Evolutionary conservation across 2,888 invertebrate species (phyloP).

Genomic region (Yponomeuta sedellus): DNA sequence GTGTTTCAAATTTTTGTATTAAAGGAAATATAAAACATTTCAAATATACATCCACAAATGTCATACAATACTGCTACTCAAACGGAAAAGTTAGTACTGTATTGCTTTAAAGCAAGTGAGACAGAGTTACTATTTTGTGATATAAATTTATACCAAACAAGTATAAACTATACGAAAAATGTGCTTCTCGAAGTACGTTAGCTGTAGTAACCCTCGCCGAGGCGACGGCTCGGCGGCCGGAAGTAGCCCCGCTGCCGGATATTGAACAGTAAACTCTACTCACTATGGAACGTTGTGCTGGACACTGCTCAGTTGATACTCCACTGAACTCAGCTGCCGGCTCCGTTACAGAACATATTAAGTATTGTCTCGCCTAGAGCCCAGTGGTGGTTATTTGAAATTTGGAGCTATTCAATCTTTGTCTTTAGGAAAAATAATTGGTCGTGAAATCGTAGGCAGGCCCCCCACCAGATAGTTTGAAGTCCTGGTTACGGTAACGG

Average conservation of each 20-base stretch:
- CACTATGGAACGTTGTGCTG: conserved; percentile 5
- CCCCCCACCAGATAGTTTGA: no score
- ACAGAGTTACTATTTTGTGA: no score
- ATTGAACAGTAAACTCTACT: conserved; percentile 50
- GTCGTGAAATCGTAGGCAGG: no score
- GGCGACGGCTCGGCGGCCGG: conserved; percentile 33
- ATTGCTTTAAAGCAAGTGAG: no score
- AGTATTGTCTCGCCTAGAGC: not conserved
- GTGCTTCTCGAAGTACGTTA: not conserved
- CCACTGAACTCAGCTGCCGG: not conserved
- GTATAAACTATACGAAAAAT: not conserved
- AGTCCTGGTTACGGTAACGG: no score
- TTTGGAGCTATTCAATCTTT: not conserved
- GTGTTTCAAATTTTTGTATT: no score
- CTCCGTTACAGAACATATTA: not conserved
- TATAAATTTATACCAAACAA: no score
- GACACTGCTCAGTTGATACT: conserved; percentile 1
- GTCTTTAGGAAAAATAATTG: no score
- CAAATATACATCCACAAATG: no score
- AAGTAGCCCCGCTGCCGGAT: conserved; percentile 49
- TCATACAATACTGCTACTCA: no score
- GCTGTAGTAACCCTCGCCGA: conserved; percentile 31
- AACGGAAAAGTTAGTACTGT: no score
- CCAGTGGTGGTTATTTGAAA: not conserved
- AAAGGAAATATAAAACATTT: no score